Conservation (phyloP, 1,140 invertebrate species). For the Venturia canescens region DNA sequence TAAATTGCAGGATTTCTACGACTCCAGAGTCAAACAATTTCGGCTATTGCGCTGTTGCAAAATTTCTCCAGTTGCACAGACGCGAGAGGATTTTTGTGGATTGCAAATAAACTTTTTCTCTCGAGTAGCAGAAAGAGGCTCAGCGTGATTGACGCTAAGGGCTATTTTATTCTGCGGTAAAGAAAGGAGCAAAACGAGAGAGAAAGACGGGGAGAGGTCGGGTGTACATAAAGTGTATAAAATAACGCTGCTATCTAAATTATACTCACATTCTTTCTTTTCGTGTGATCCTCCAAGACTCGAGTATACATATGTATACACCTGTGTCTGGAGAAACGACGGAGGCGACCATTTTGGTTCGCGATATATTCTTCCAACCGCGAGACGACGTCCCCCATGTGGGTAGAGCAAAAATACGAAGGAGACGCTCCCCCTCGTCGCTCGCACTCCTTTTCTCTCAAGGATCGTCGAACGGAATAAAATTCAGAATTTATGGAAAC, state of each 20-base stretch:
- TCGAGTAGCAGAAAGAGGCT: slow-evolving; percentile 38
- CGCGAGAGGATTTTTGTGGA: too few relatives aligned
- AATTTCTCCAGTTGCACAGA: too few relatives aligned
- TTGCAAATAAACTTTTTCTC: too few relatives aligned
- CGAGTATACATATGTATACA: slow-evolving; percentile 18
- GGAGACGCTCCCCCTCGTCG: not conserved
- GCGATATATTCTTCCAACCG: slow-evolving; percentile 45
- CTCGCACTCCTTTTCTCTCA: not conserved
- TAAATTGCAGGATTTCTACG: too few relatives aligned
- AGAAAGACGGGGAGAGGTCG: not conserved
- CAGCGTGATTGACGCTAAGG: not conserved
- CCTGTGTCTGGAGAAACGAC: not conserved
- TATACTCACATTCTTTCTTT: slow-evolving; percentile 52
- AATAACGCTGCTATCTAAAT: slow-evolving; percentile 70
- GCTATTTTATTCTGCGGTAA: not conserved
- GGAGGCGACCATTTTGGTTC: slow-evolving; percentile 38
- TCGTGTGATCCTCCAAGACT: not conserved
- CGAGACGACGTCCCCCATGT: not conserved
- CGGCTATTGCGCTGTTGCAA: too few relatives aligned
- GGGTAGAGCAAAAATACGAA: slow-evolving; percentile 35
- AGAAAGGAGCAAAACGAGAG: slow-evolving; percentile 20
- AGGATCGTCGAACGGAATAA: slow-evolving; percentile 65
- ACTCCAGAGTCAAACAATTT: too few relatives aligned
- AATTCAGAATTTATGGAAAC: slow-evolving; percentile 74
- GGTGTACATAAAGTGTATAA: slow-evolving; percentile 62